Evolutionary conservation across 2,888 invertebrate species (phyloP), one percentile per base, ranked within the genome.

Genomic region (Pheosia tremula): DNA sequence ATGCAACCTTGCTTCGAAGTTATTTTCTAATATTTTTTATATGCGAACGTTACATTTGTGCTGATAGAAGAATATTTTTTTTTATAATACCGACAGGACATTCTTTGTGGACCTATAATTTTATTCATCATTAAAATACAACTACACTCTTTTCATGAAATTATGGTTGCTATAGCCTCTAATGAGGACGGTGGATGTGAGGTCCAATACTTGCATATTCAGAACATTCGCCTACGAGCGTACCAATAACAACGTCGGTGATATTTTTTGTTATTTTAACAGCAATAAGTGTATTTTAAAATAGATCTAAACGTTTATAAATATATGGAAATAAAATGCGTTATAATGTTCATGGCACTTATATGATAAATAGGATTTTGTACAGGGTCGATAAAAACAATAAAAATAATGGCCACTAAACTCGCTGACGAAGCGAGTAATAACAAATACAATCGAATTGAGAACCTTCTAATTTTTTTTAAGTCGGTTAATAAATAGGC

Each of bases 301-400:
- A 64, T 75, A 73, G 67, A 65, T 75, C 75, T 61, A 73, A 71
- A 75, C 63, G 64, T 74, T 75, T 72, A 76, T 76, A 78, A 79
- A 74, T 72, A 78, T 64, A 57, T 68, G 71, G 71, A 69, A 71
- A 71, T 71, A 68, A 76, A 71, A 72, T 73, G 39, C 39, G 66
- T 67, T 57, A 66, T 66, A 66, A 59, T 63, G 71, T 71, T 68
- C 69, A 81, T 82, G 80, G 80, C 81, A 83, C 82, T 78, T 79
- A 71, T 57, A 74, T 57, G 66, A 73, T 72, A 75, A 70, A 66
- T 71, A 74, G 67, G 64, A 66, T 58, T 69, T 73, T 70, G 63
- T 74, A 69, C 65, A 75, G 56, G 63, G 67, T 66, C 45, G 54
- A 66, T 72, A 64, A 72, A 72, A 74, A 72, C 56, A 57, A 69